These are phyloP conservation scores for Dasyurus viverrinus DNA, from an alignment of 2,113 vertebrate species.

Conservation along the genomic window DNA sequence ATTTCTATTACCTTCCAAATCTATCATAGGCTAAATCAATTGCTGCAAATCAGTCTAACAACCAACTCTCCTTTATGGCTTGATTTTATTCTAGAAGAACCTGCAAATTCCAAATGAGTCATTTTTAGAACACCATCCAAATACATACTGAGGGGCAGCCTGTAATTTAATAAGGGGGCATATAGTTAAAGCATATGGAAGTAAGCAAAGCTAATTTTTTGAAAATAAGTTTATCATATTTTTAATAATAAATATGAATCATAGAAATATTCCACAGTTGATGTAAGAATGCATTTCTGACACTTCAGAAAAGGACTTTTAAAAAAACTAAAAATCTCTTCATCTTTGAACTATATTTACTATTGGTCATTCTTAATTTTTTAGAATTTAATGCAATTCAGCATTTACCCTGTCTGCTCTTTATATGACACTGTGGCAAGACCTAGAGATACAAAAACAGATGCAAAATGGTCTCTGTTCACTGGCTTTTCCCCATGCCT, in stretches of 20 bases:
- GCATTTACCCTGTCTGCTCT: background rate
- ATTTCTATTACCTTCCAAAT: background rate
- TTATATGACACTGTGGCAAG: background rate
- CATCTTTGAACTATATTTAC: conserved; percentile 64
- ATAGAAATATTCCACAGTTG: background rate
- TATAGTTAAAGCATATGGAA: background rate
- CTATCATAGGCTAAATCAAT: background rate
- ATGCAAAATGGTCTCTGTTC: background rate
- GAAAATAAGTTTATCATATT: conserved; percentile 39
- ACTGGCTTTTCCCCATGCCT: background rate
- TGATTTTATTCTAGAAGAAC: background rate
- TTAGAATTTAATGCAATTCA: background rate
- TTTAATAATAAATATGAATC: conserved; percentile 32
- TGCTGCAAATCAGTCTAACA: background rate
- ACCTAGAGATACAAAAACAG: background rate
- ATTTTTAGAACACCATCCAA: background rate
- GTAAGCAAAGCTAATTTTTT: background rate
- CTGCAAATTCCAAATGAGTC: background rate
- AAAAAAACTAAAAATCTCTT: conserved; percentile 66
- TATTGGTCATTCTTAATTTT: conserved; percentile 41
- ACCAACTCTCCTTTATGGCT: background rate
- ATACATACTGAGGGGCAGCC: background rate
- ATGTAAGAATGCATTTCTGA: conserved; percentile 22
- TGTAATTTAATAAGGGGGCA: background rate
- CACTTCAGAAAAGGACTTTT: conserved; percentile 8